Evolutionary conservation across 2,888 invertebrate species (phyloP), one percentile per base, ranked within the genome.

Genomic region (Ornithoptera alexandrae): DNA sequence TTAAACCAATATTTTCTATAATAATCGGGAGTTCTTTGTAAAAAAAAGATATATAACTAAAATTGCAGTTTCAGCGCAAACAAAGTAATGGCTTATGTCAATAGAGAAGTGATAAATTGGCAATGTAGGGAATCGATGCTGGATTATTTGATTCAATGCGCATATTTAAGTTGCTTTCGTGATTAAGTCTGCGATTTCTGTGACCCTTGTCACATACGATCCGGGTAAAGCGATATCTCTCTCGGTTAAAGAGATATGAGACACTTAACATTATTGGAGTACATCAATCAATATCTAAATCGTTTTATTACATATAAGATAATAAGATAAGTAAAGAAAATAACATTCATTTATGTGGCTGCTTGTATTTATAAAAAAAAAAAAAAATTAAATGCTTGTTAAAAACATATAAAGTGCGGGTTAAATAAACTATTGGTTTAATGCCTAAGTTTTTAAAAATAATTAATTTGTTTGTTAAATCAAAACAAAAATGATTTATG

Each of bases 171-270:
- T 77, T 78, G 77, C 74, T 75, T 79, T 76, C 74, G 73, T 83
- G 82, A 84, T 86, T 81, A 80, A 83, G 85, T 86, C 82, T 81
- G 74, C 74, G 74, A 74, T 75, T 73, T 73, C 92, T 85, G 73
- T 2, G 84, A 80, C 65, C 87, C 81, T 24, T 87, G 75, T 42
- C 87, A 88, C 73, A 85, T 81, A 84, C 39, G 85, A 84, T 85
- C 82, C 79, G 81, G 81, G 81, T 78, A 78, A 77, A 78, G 78
- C 78, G 80, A 83, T 85, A 83, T 82, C 78, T 79, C 71, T 76
- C 77, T 78, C 78, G 78, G 80, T 78, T 77, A 79, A 42, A 65
- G 62, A 74, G 73, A 62, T 58, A 39, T 53, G 22, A 62, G n/a
- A 50, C 42, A 50, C 59, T 63, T 67, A 63, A 67, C 58, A 62